A percentile compares a stretch with the other conserved stretches of the same genome.
Evolutionary conservation across 2,113 vertebrate species (phyloP).

Genomic region (Anoura caudifer): DNA sequence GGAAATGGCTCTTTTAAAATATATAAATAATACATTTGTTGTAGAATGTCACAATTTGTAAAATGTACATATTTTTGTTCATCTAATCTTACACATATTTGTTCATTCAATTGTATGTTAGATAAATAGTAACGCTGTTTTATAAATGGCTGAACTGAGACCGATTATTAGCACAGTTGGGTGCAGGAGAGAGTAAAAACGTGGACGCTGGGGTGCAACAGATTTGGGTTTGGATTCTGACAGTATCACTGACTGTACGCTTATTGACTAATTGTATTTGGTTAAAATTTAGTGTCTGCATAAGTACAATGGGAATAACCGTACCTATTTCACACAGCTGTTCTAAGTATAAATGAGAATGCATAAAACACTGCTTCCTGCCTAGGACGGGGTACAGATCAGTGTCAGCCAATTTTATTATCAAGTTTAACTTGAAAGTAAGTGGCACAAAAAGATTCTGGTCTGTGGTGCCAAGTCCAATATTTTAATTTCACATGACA

Average conservation of each 20-base stretch:
- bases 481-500: neutral
- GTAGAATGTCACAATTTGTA: neutral
- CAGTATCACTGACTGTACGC: neutral
- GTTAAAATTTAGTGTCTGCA: neutral
- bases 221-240: neutral
- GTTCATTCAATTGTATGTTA: neutral
- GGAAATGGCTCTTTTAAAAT: neutral
- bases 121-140: neutral
- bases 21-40: neutral
- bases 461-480: neutral
- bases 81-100: neutral
- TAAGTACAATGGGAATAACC: neutral
- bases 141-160: neutral
- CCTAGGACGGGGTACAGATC: neutral
- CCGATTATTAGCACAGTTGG: neutral
- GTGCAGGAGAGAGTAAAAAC: neutral
- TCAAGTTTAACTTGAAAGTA: neutral
- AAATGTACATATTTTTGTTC: neutral
- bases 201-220: neutral
- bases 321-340: neutral
- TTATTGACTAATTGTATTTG: neutral
- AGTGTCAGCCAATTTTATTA: neutral
- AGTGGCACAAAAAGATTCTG: neutral
- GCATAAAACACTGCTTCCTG: neutral
- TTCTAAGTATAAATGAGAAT: neutral